Evolutionary conservation across 1,140 invertebrate species (phyloP), one percentile per base, ranked within the genome.

Genomic region (Plodia interpunctella): DNA sequence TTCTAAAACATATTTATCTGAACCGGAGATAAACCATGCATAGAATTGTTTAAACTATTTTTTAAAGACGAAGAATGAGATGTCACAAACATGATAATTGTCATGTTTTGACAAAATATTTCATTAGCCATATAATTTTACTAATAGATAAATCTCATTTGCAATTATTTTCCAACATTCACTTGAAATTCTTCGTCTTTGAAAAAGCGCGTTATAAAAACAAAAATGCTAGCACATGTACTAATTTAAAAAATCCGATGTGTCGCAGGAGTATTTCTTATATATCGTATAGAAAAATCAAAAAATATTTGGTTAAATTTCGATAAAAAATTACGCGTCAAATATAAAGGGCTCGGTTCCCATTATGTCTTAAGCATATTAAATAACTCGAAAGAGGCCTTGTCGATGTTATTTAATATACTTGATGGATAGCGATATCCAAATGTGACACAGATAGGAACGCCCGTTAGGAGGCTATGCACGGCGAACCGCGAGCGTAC

Each of bases 1-100:
- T 17, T 83, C 86, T 87, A 87, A 78, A 78, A 82, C 83, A 88
- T 83, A 88, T 88, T 87, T 88, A 88, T 88, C 83, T 72, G 63
- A 32, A 61, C 66, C 53, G 62, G 30, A 65, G 83, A 87, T 86
- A 88, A 87, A 86, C 71, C 83, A 81, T 86, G 83, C 80, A 83
- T 82, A 87, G 82, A 82, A 65, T 28, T 52, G 53, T 55, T 49
- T 38, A 5, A 13, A 8, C 35, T 8, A 9, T 9, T 44, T 44
- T 44, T 44, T 13, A n/a, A 44, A 44, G 38, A 44, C 38, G 38
- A 44, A 44, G 38, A 13, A n/a, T n/a, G 13, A 35, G 13, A 35
- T 25, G 21, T 44, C 57, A 69, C 57, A 61, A 57, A 57, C 60
- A 25, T 25, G 6, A 25, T 6, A 25, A 25, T 25, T 3, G 21